Evolutionary conservation across 2,113 vertebrate species (phyloP).

Genomic region (Laterallus jamaicensis): DNA sequence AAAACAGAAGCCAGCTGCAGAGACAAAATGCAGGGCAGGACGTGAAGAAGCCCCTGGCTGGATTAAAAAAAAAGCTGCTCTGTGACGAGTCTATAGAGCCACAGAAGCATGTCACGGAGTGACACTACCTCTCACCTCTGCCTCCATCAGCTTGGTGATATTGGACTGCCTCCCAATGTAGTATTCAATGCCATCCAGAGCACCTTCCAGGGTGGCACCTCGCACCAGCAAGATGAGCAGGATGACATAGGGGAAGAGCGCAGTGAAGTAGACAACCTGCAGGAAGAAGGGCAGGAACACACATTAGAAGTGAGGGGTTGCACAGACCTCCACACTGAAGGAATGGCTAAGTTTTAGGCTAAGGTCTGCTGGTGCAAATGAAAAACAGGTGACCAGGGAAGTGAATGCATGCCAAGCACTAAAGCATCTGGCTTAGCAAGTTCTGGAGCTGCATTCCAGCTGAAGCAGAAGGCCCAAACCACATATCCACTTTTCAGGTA

Average conservation of each 20-base stretch:
- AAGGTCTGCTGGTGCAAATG: neutral
- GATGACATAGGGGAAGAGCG: constrained; percentile 89
- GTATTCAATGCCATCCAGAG: constrained; percentile 88
- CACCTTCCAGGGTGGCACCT: constrained; percentile 90
- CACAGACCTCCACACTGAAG: neutral
- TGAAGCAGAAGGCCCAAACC: neutral
- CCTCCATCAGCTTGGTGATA: constrained; percentile 87
- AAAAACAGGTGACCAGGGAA: neutral
- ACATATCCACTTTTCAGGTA: neutral
- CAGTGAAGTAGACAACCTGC: constrained; percentile 96
- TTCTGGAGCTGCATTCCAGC: constrained; percentile 46
- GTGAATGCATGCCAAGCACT: neutral
- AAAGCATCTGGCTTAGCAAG: neutral
- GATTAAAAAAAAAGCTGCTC: neutral
- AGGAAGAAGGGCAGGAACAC: neutral
- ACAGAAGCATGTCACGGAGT: fast-evolving
- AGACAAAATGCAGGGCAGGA: neutral
- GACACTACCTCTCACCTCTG: constrained; percentile 77
- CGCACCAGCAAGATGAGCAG: constrained; percentile 88
- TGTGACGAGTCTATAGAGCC: neutral
- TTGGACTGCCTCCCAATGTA: constrained; percentile 92
- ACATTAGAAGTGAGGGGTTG: neutral
- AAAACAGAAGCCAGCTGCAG: neutral
- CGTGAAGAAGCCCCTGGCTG: neutral
- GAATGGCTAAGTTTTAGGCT: neutral